Percentiles rank a stretch among this genome's conserved stretches.
phyloP scores from a whole-genome alignment of 2,888 invertebrate species.

The Drosophila infuscata region DNA sequence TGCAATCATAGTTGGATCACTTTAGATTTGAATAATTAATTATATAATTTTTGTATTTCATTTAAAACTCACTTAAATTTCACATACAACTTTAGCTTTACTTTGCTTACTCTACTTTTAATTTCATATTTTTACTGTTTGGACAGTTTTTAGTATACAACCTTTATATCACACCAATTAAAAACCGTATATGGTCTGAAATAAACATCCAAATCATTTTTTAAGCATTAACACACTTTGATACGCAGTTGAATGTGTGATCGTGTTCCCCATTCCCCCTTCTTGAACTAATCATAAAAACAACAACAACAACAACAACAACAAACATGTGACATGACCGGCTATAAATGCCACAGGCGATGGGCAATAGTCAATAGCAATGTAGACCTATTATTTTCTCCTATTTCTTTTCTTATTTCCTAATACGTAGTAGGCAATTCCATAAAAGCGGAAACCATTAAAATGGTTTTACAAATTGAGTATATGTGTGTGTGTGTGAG shows the following conservation, averaged over 20 bases:
- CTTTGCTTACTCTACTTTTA: not conserved
- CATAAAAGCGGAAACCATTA: slow-evolving; percentile 78
- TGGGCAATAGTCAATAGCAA: slow-evolving; percentile 68
- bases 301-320: slow-evolving; percentile 33
- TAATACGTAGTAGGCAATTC: slow-evolving; percentile 51
- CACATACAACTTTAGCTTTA: too few relatives aligned
- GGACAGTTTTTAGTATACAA: too few relatives aligned
- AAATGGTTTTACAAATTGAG: slow-evolving; percentile 62
- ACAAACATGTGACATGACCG: slow-evolving; percentile 29
- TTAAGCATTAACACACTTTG: slow-evolving; percentile 71
- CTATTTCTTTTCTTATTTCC: slow-evolving; percentile 42
- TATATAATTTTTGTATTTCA: not conserved
- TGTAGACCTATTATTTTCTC: slow-evolving; percentile 72
- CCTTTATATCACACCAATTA: not conserved
- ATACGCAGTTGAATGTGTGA: slow-evolving; percentile 30
- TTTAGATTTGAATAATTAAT: not conserved
- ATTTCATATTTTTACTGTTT: not conserved
- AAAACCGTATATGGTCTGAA: not conserved
- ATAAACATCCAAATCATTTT: slow-evolving; percentile 49
- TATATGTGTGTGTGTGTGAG: not conserved
- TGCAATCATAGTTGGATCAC: not conserved
- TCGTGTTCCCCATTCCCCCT: not conserved
- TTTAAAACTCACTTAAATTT: not conserved
- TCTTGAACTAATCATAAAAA: slow-evolving; percentile 64
- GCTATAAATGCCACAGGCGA: slow-evolving; percentile 31